These are phyloP conservation scores for Tineola bisselliella DNA, from an alignment of 2,888 invertebrate genomes.

Conservation along the genomic window DNA sequence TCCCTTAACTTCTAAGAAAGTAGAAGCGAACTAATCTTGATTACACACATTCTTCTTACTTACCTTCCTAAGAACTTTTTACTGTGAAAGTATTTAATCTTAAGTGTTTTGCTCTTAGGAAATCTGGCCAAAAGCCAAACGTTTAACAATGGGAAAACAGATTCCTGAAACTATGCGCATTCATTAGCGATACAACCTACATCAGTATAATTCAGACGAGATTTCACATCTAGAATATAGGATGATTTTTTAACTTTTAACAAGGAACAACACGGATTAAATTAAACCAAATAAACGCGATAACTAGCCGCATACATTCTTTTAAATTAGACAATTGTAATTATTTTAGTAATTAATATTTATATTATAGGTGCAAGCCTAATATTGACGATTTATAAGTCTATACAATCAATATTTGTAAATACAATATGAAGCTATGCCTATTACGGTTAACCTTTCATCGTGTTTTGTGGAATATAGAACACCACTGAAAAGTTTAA, in stretches of 20 bases:
- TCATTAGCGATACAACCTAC: slow-evolving; percentile 5
- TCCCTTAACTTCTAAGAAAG: not conserved
- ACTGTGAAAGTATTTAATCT: not conserved
- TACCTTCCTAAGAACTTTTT: not conserved
- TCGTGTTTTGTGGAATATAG: not conserved
- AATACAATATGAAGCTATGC: not conserved
- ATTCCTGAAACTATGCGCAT: slow-evolving; percentile 11
- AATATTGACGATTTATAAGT: not conserved
- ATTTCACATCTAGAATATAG: too few relatives aligned
- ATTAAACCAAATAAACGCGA: too few relatives aligned
- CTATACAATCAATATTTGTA: not conserved
- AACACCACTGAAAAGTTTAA: not conserved
- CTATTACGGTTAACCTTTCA: not conserved
- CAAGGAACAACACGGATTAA: too few relatives aligned
- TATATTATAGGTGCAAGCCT: not conserved
- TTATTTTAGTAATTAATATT: too few relatives aligned
- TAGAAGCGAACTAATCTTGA: not conserved
- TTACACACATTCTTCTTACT: not conserved
- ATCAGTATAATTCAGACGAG: not conserved
- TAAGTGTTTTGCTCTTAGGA: not conserved
- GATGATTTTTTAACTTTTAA: too few relatives aligned
- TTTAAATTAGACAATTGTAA: too few relatives aligned
- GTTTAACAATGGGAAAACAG: slow-evolving; percentile 4
- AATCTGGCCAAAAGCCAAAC: not conserved
- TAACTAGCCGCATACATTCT: too few relatives aligned